Conservation (phyloP, 1,140 invertebrate genomes). For the Drosophila tsacasi region DNA sequence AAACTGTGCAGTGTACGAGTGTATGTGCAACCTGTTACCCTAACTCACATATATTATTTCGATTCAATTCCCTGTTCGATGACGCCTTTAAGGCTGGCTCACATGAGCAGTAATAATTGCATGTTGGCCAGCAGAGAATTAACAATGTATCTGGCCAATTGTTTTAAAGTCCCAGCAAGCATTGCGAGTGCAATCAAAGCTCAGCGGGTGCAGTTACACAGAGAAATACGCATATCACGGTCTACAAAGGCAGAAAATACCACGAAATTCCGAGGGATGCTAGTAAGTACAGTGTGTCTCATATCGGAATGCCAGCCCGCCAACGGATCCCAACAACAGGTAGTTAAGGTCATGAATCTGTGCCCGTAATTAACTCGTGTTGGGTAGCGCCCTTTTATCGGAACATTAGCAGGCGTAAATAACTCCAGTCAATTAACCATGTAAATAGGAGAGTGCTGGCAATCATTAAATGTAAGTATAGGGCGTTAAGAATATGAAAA, state of each 20-base stretch:
- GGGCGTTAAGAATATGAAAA: conserved; percentile 1
- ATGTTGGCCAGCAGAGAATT: conserved; percentile 10
- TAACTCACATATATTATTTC: conserved; percentile 2
- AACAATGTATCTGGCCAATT: conserved; percentile 22
- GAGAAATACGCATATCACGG: background rate
- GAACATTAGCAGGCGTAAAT: conserved; percentile 1
- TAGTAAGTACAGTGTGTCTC: conserved; percentile 15
- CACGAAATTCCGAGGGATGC: background rate
- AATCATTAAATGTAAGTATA: conserved; percentile 12
- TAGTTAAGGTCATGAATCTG: conserved; percentile 16
- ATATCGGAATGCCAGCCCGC: no score
- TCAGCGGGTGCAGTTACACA: conserved; percentile 28
- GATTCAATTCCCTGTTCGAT: conserved; percentile 5
- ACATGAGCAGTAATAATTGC: conserved; percentile 51
- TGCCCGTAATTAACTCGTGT: conserved; percentile 6
- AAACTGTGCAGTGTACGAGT: background rate
- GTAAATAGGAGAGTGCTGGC: conserved; percentile 1
- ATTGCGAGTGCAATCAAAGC: conserved; percentile 24
- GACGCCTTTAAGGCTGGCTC: conserved; percentile 1
- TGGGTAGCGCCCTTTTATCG: conserved; percentile 16
- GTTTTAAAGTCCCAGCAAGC: conserved; percentile 43
- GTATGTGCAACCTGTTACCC: conserved; percentile 11
- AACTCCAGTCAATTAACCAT: conserved; percentile 10
- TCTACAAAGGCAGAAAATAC: conserved; percentile 3
- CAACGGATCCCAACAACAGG: background rate